Base-by-base conservation (phyloP, 2,113 vertebrate species). In the Turnix velox region DNA sequence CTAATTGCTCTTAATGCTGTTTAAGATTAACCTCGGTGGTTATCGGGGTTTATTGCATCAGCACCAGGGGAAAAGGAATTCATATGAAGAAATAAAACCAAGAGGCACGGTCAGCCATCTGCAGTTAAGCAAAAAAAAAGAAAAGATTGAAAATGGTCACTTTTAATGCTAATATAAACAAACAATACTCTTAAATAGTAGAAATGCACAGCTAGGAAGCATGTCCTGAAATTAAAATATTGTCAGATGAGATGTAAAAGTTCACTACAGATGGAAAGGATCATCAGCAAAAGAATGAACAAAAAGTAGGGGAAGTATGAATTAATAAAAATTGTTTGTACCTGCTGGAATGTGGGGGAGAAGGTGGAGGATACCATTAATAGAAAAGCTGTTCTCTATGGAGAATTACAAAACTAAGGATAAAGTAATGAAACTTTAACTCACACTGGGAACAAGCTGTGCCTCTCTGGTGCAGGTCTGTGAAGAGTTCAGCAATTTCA, bases 41-140 rank as follows among this genome's bases (percentile, higher is more conserved):
- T 96, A 92, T 87, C 28, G 20, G 84, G 87, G 87, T 91, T 96
- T 96, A 58, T 92, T 92, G 91, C 90, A 95, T 95, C 93, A 96
- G 91, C 82, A 88, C 54, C 62, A 35, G 82, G 73, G 85, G 62
- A 90, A 88, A 92, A 95, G 92, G 93, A 94, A 91, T 94, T 92
- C 9, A 7, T 63, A 39, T 80, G 87, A 86, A 92, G 93, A 93
- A 95, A 95, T 57, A 92, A 86, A 87, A 81, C 52, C 51, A 51
- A 92, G 71, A 63, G 72, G 39, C 81, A 52, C 19, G 23, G 65
- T 18, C 63, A 62, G 80, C 48, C 66, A 18, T 72, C 78, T 69
- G 67, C 82, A 81, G 69, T 49, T 84, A 42, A 55, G 61, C 17
- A 52, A 61, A 45, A 52, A 61, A 45, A 82, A 14, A 48, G 30